Evolutionary conservation across 1,140 invertebrate genomes (phyloP).

Genomic region (Drosophila nigrodunni): DNA sequence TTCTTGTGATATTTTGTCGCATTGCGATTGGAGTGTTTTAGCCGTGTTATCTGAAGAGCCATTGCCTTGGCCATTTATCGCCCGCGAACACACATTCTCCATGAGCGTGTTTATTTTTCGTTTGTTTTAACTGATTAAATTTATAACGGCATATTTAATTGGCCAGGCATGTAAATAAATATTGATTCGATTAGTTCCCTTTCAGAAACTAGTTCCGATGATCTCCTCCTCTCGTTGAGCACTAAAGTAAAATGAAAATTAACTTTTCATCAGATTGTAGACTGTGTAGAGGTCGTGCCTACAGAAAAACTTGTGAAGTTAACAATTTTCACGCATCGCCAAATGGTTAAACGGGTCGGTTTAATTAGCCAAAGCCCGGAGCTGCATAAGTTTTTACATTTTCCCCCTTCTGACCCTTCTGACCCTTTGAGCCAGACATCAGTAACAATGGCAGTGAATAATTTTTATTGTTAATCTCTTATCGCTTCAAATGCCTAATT

Average conservation of each 20-base stretch:
- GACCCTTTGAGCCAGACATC: conserved; percentile 38
- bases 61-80: conserved; percentile 39
- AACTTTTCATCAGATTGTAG: conserved; percentile 67
- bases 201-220: no score
- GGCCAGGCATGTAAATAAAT: conserved; percentile 22
- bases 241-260: conserved; percentile 8
- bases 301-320: conserved; percentile 64
- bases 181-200: neutral
- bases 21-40: conserved; percentile 4
- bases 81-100: conserved; percentile 2
- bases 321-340: conserved; percentile 63
- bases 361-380: conserved; percentile 36
- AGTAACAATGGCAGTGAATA: conserved; percentile 43
- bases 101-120: conserved; percentile 13
- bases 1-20: conserved; percentile 11
- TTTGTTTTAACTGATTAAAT: conserved; percentile 53
- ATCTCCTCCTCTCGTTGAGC: no score
- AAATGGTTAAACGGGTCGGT: conserved; percentile 26
- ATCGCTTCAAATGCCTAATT: conserved; percentile 72
- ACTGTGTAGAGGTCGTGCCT: neutral
- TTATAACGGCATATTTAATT: conserved; percentile 42
- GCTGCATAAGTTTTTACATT: conserved; percentile 8
- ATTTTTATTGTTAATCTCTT: conserved; percentile 66
- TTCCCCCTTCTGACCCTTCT: neutral
- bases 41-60: conserved; percentile 35